These are phyloP conservation scores for Xiphorhynchus erythropygius DNA, from an alignment of 2,797 vertebrate genomes.

Conservation along the genomic window DNA sequence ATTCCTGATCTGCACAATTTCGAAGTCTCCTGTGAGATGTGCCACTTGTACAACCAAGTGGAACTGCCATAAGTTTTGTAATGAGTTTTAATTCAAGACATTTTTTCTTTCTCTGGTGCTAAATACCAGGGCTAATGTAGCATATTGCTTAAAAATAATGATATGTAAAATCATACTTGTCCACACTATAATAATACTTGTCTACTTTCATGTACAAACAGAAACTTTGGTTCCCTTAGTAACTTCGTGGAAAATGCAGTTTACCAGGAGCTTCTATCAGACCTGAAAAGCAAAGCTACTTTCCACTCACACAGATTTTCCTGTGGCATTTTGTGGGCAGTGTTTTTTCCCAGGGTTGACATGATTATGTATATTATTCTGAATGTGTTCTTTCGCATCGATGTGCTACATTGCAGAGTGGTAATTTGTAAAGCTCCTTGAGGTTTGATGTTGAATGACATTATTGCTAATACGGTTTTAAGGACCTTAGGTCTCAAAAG, in stretches of 20 bases:
- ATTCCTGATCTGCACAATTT: background rate
- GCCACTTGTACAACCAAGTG: background rate
- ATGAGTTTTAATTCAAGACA: background rate
- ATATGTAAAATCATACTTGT: background rate
- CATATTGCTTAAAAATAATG: background rate
- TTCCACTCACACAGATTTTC: background rate
- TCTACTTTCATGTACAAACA: background rate
- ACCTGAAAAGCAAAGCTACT: background rate
- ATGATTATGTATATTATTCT: background rate
- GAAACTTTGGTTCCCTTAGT: background rate
- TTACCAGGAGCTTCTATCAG: fast-evolving
- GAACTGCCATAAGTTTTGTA: background rate
- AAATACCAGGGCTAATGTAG: background rate
- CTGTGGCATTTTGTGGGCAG: background rate
- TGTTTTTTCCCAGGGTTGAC: background rate
- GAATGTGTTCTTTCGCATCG: background rate
- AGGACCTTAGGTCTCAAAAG: background rate
- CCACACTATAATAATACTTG: background rate
- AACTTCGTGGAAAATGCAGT: background rate
- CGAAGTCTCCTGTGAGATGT: background rate
- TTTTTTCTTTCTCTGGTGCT: background rate
- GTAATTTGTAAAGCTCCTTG: background rate
- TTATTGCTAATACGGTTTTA: background rate
- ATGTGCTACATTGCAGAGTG: background rate
- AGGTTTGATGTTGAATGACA: background rate